phyloP scores from a whole-genome alignment of 2,888 invertebrate genomes.

The Trachelus tabidus region DNA sequence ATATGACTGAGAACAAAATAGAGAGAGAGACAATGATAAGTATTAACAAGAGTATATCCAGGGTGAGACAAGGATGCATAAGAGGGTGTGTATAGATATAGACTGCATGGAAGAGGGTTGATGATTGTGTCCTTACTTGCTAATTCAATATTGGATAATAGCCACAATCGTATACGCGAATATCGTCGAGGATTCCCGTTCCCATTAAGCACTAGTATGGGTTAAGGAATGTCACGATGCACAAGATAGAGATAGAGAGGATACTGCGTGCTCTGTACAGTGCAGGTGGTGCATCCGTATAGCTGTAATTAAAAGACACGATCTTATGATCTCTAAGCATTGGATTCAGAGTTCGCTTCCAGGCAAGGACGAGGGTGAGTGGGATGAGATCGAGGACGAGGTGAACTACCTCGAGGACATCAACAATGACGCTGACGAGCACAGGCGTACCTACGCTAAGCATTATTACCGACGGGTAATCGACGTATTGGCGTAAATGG shows the following conservation, averaged over 20 bases:
- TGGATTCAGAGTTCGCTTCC: conserved; percentile 5
- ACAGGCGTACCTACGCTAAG: not conserved
- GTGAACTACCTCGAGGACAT: not conserved
- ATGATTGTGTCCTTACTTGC: conserved; percentile 16
- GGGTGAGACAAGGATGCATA: not conserved
- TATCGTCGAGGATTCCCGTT: not conserved
- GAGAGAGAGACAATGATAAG: not conserved
- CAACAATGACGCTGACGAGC: conserved; percentile 5
- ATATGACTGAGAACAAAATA: not conserved
- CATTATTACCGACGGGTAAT: not conserved
- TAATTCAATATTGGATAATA: conserved; percentile 15
- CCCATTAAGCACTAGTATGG: not conserved
- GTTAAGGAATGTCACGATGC: not conserved
- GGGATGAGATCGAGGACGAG: not conserved
- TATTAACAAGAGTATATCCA: not conserved
- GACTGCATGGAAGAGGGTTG: too few species aligned
- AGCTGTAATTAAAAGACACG: conserved; percentile 13
- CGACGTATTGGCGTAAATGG: conserved; percentile 32
- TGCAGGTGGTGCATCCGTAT: not conserved
- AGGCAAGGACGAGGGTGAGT: not conserved
- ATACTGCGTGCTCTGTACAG: not conserved
- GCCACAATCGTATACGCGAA: not conserved
- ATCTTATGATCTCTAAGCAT: conserved; percentile 10
- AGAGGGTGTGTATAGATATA: not conserved
- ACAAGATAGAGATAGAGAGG: not conserved